A percentile compares a stretch with the other conserved stretches of the same genome.
These are phyloP conservation scores for Lissocephala sabroskyi DNA, from an alignment of 2,888 invertebrate species.

Conservation along the genomic window DNA sequence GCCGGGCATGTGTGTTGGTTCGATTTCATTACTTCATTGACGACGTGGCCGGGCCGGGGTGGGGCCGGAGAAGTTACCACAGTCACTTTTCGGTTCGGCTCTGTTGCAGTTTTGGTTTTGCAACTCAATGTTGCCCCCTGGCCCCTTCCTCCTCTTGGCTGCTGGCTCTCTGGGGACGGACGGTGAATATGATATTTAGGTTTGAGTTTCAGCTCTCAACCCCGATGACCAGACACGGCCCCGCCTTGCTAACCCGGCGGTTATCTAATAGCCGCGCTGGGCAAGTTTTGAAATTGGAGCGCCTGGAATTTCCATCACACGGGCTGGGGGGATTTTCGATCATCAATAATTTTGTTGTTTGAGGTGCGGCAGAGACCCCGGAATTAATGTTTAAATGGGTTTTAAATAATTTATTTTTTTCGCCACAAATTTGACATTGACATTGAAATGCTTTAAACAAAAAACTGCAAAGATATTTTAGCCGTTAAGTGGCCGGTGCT, in stretches of 20 bases:
- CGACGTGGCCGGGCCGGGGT: conserved; percentile 1
- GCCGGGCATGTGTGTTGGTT: conserved; percentile 30
- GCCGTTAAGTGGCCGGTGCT: neutral
- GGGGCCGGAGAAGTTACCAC: conserved; percentile 46
- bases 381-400: too few relatives aligned
- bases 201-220: conserved; percentile 8
- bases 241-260: neutral
- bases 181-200: conserved; percentile 14
- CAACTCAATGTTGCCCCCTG: conserved; percentile 24
- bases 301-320: too few relatives aligned
- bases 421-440: conserved; percentile 60
- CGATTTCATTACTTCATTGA: conserved; percentile 60
- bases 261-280: neutral
- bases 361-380: too few relatives aligned
- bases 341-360: too few relatives aligned
- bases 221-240: too few relatives aligned
- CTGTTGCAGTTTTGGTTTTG: conserved; percentile 32
- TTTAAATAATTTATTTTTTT: too few relatives aligned
- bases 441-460: conserved; percentile 41
- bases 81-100: conserved; percentile 35
- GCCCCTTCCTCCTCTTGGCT: conserved; percentile 3
- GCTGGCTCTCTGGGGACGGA: conserved; percentile 1
- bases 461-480: conserved; percentile 1
- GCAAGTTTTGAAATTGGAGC: too few relatives aligned
- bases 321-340: too few relatives aligned